These are phyloP conservation scores for Ovis canadensis DNA, from an alignment of 2,113 vertebrate species.

Conservation along the genomic window DNA sequence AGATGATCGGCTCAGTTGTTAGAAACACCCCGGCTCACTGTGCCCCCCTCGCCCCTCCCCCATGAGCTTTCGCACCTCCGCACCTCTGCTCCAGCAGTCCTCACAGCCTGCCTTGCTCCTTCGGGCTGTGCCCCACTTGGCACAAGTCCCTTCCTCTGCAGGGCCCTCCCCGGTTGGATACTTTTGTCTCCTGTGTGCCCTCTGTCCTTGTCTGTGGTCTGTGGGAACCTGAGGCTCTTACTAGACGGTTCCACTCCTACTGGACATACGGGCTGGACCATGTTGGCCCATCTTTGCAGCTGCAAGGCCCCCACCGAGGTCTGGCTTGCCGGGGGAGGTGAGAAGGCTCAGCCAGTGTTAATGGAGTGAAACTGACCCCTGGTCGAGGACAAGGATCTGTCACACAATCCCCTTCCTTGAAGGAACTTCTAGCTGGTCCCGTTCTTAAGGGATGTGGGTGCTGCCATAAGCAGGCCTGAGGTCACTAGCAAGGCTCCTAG, in stretches of 20 bases:
- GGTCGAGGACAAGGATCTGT: not conserved
- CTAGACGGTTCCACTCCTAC: not conserved
- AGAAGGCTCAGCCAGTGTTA: not conserved
- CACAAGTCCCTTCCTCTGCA: not conserved
- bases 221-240: not conserved
- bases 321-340: not conserved
- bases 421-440: not conserved
- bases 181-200: not conserved
- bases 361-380: not conserved
- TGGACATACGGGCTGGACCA: rapidly evolving
- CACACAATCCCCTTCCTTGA: not conserved
- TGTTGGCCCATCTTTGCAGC: not conserved
- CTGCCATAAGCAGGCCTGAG: not conserved
- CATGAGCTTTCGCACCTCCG: not conserved
- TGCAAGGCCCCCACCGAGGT: not conserved
- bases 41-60: not conserved
- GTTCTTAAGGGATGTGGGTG: not conserved
- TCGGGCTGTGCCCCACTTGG: rapidly evolving
- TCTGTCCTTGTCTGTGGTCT: not conserved
- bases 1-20: not conserved
- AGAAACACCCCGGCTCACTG: not conserved
- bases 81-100: not conserved
- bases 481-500: not conserved
- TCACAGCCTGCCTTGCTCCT: not conserved
- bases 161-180: too few relatives aligned